Evolutionary conservation across 2,797 vertebrate species (phyloP).

Genomic region (Fratercula arctica): DNA sequence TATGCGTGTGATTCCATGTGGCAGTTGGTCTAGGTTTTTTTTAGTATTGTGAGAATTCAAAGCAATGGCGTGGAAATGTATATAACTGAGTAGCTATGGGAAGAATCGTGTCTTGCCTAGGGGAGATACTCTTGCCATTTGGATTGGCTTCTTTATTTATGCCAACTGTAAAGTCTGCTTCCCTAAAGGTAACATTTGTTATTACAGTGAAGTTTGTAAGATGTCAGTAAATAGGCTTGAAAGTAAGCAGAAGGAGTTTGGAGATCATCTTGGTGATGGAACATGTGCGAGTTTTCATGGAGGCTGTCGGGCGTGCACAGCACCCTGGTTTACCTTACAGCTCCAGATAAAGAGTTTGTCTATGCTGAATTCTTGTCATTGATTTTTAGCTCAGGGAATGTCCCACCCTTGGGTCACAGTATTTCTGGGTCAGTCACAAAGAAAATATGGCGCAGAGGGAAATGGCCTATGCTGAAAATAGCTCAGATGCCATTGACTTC

Average conservation of each 20-base stretch:
- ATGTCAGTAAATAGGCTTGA: not conserved
- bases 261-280: not conserved
- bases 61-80: not conserved
- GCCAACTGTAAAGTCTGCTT: not conserved
- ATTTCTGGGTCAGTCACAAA: slow-evolving; percentile 51
- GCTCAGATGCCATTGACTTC: slow-evolving; percentile 33
- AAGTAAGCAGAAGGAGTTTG: slow-evolving; percentile 12
- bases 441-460: not conserved
- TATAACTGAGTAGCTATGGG: not conserved
- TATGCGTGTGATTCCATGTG: not conserved
- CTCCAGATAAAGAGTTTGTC: slow-evolving; percentile 36
- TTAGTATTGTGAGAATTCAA: not conserved
- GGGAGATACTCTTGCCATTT: not conserved
- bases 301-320: not conserved
- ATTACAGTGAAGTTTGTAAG: not conserved
- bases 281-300: not conserved
- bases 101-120: not conserved
- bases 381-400: slow-evolving; percentile 56
- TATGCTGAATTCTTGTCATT: slow-evolving; percentile 44
- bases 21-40: not conserved
- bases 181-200: not conserved
- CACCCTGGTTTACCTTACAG: not conserved
- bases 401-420: slow-evolving; percentile 30
- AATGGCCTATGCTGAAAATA: slow-evolving; percentile 43
- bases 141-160: not conserved